A percentile compares a stretch with the other conserved stretches of the same genome.
These are phyloP conservation scores for Steinernema carpocapsae DNA, from an alignment of 2,888 invertebrate genomes.

Conservation along the genomic window DNA sequence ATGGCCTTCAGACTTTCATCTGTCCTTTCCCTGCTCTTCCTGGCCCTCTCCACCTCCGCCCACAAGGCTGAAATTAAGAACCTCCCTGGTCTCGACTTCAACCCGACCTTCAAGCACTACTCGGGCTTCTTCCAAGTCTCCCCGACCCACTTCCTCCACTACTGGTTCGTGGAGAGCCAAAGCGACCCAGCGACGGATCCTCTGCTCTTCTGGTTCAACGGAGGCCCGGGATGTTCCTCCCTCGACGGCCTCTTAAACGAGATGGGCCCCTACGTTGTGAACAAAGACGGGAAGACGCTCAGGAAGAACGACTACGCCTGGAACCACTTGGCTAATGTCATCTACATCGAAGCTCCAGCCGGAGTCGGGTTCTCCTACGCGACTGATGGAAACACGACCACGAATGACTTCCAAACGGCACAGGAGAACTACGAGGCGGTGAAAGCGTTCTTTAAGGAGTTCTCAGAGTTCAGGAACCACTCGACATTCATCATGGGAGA, in stretches of 20 bases:
- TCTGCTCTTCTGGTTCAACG: constrained; percentile 67
- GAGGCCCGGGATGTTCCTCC: constrained; percentile 72
- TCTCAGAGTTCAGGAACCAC: constrained; percentile 69
- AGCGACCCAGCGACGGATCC: constrained; percentile 61
- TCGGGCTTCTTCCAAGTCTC: constrained; percentile 69
- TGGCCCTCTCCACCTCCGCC: too few species aligned
- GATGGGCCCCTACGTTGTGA: constrained; percentile 71
- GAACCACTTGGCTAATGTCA: constrained; percentile 70
- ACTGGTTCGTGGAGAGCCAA: constrained; percentile 70
- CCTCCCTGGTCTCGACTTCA: constrained; percentile 62
- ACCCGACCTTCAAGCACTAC: constrained; percentile 65
- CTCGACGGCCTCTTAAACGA: constrained; percentile 71
- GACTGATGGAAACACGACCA: constrained; percentile 69
- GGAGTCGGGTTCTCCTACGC: constrained; percentile 74
- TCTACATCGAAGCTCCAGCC: constrained; percentile 73
- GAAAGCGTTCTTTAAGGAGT: constrained; percentile 70
- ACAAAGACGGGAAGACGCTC: constrained; percentile 64
- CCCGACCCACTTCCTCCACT: constrained; percentile 70
- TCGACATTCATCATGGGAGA: constrained; percentile 71
- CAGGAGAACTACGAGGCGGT: constrained; percentile 70
- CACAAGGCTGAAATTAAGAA: constrained; percentile 62
- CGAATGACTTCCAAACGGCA: constrained; percentile 66
- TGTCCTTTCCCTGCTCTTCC: too few species aligned
- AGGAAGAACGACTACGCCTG: constrained; percentile 66
- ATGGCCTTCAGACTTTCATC: too few species aligned